Evolutionary conservation across 1,140 invertebrate species (phyloP), one percentile per base, ranked within the genome.

Genomic region (Aleiodes sp.): DNA sequence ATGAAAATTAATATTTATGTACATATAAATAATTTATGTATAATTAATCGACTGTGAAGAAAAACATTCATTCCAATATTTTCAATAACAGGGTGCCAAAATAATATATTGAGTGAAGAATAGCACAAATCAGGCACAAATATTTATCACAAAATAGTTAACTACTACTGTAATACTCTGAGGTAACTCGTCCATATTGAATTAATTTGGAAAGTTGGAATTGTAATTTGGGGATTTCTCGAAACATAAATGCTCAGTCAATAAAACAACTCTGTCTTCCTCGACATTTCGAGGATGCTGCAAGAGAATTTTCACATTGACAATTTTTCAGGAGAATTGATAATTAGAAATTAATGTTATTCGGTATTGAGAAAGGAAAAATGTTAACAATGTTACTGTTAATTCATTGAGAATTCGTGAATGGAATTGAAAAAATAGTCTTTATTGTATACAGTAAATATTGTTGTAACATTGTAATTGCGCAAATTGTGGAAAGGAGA

Each of bases 241-340:
- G n/a, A 33, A 31, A 4, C 10, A 29, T n/a, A 29, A 59, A 59
- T 59, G 56, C 31, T 35, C 46, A 57, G 29, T 66, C 63, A 65
- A 66, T 66, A 59, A 59, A 33, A 66, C 28, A 56, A 12, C 64
- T 66, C 64, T 66, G 64, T 12, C 46, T 37, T 66, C 64, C 64
- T 66, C 52, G 46, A 24, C 26, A 4, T 31, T 14, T 29, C 56
- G 64, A 66, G 31, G 64, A 66, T 57, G 9, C 26, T 37, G 19
- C 46, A 43, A 66, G 64, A 66, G 64, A 21, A 37, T 46, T 24
- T 56, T 7, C n/a, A 66, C 24, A 66, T 35, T 57, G 46, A 33
- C 31, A 37, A 33, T 65, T 65, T 33, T 14, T 31, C 29, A 52
- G 10, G n/a, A 52, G 24, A 52, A 59, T 31, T 24, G 0, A 59